Base-by-base conservation (phyloP, 37 sponge, comb jelly and placozoan genomes). In the Tethya wilhelma region DNA sequence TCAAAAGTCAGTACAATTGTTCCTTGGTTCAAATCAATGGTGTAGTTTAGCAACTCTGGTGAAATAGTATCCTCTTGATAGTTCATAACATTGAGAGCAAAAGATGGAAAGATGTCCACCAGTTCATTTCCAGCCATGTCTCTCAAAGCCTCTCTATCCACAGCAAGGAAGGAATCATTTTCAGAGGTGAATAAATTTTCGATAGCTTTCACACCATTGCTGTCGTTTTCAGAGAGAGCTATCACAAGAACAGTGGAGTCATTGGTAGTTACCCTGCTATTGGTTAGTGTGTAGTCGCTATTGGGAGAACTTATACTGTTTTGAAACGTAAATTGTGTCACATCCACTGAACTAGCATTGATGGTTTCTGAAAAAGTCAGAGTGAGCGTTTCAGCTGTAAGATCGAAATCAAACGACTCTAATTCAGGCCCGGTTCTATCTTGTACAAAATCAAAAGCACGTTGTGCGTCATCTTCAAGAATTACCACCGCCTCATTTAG, bases 361-460 rank as follows among this genome's bases (percentile, higher is more conserved):
- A 96, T 87, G 34, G 97, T 93, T 56, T 96, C 95, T 46, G 87
- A 68, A 73, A 96, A 96, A 2, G 83, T 75, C 36, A 96, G 67
- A 0, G 60, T 82, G 40, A 87, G 25, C 4, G 75, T 56, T 56
- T 87, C 85, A 14, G 67, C 31, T 1, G 79, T 80, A 33, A 96
- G 38, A 65, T 90, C 75, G 14, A 96, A 70, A 11, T 59, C 76
- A 43, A 71, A 96, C 4, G 73, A 65, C 22, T 81, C 65, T 26
- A 96, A 77, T 32, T 31, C 20, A 29, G 97, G 97, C 4, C 73
- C 81, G 25, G 89, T 96, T 17, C 14, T 67, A 77, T 96, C 97
- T 29, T 23, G 33, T 23, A 75, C 75, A 59, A 75, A 82, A 14
- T n/a, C 31, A 34, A 22, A 6, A 25, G 58, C 82, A 41, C 39